These are phyloP conservation scores for Teleopsis dalmanni DNA, from an alignment of 1,140 invertebrate species.

Conservation along the genomic window DNA sequence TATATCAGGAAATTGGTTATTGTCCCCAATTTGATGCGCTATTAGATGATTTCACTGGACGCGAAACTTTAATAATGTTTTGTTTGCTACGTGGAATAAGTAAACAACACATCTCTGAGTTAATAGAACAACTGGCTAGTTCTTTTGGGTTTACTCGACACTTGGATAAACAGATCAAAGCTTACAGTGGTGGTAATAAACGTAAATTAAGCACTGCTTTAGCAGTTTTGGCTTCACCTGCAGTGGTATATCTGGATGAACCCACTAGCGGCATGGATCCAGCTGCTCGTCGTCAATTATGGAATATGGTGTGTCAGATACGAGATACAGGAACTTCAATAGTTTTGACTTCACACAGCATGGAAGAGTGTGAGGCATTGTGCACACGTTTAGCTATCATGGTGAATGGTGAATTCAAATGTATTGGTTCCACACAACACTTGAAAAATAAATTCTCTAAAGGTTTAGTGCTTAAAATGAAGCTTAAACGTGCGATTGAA, in stretches of 20 bases:
- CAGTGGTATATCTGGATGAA: conserved; percentile 81
- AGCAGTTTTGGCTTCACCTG: conserved; percentile 79
- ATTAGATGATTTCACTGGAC: conserved; percentile 69
- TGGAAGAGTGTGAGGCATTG: conserved; percentile 82
- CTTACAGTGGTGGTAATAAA: conserved; percentile 88
- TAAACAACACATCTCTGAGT: conserved; percentile 42
- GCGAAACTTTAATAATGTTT: conserved; percentile 69
- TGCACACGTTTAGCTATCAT: conserved; percentile 81
- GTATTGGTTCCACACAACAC: conserved; percentile 62
- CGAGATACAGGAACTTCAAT: conserved; percentile 60
- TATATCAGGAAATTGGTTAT: conserved; percentile 64
- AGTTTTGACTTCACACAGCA: conserved; percentile 72
- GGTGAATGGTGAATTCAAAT: conserved; percentile 74
- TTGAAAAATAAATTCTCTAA: conserved; percentile 61
- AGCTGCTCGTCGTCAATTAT: conserved; percentile 69
- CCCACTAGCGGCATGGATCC: conserved; percentile 79
- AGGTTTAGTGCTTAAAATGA: conserved; percentile 52
- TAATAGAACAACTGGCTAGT: conserved; percentile 40
- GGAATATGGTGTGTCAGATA: conserved; percentile 60
- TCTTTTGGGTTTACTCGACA: conserved; percentile 46
- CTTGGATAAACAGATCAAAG: conserved; percentile 49
- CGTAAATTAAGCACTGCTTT: conserved; percentile 90
- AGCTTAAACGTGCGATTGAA: conserved; percentile 21
- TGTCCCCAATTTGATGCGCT: conserved; percentile 82
- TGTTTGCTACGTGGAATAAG: conserved; percentile 66